Evolutionary conservation across 1,140 invertebrate genomes (phyloP), one percentile per base, ranked within the genome.

Genomic region (Drosophila sechellia): DNA sequence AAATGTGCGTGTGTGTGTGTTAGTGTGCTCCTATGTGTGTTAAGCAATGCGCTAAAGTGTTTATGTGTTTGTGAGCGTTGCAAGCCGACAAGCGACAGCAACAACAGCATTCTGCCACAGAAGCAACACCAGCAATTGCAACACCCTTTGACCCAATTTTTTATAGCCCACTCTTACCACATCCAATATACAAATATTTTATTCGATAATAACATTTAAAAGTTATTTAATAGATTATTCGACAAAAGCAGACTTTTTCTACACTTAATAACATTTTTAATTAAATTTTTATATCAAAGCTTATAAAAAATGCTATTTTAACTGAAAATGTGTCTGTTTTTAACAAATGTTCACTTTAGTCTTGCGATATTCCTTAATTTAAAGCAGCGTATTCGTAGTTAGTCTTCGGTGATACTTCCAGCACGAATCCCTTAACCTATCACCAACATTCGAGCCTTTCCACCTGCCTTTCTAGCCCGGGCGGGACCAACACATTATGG

Each of bases 31-130:
- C 48, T 71, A 31, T 59, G 69, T 63, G 49, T 50, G 79, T 76
- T 76, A 76, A 81, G 75, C 83, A 87, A 77, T 79, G 83, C 79
- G 69, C 86, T 81, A 85, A 81, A 81, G 65, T 76, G 79, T 86
- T 87, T 81, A 81, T 79, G 79, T 61, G 50, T 70, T 69, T 64
- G 68, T 73, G 78, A 65, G 60, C 68, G 40, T 57, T 63, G 39
- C 42, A 45, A 56, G 49, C 58, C 54, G 54, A 34, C 56, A 56
- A 57, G 46, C 46, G 27, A 34, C 46, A 34, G 25, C 31, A 42
- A 15, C 20, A 35, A 27, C 11, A 55, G 46, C 34, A 45, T 45
- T 55, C 27, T 60, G 17, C 13, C 12, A 37, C 40, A 61, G n/a
- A 4, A n/a, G 60, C n/a, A 13, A 57, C 42, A 57, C 40, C n/a